Conservation (phyloP, 1,140 invertebrate genomes). For the Hestina assimilis region DNA sequence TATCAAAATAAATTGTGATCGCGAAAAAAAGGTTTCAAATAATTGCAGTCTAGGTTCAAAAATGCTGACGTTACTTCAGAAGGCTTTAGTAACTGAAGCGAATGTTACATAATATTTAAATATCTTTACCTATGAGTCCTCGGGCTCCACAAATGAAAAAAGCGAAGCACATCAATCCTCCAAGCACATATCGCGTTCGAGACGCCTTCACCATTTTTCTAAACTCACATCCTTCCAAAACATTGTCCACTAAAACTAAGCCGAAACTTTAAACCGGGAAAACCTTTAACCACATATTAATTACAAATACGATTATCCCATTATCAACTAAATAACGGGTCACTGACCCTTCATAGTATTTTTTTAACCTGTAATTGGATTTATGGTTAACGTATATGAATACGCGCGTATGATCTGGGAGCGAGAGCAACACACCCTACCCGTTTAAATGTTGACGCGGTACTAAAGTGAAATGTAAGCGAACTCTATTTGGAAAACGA, state of each 20-base stretch:
- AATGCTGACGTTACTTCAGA: too few species aligned
- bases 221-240: constrained; percentile 58
- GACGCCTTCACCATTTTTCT: constrained; percentile 69
- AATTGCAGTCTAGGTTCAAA: too few species aligned
- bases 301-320: constrained; percentile 47
- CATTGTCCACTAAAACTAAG: constrained; percentile 55
- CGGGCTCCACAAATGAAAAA: constrained; percentile 40
- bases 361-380: constrained; percentile 59
- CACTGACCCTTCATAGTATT: constrained; percentile 42
- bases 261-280: constrained; percentile 35
- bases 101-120: not conserved
- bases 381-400: constrained; percentile 55
- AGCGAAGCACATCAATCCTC: constrained; percentile 49
- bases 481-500: not conserved
- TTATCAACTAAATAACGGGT: constrained; percentile 41
- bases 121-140: constrained; percentile 59
- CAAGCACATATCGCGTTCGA: constrained; percentile 50
- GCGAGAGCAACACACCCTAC: constrained; percentile 31
- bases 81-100: too few species aligned
- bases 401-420: constrained; percentile 35
- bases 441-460: constrained; percentile 35
- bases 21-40: too few species aligned
- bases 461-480: constrained; percentile 41
- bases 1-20: too few species aligned
- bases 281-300: constrained; percentile 43